Evolutionary conservation across 2,113 vertebrate species (phyloP).

Genomic region (Malurus elegans): DNA sequence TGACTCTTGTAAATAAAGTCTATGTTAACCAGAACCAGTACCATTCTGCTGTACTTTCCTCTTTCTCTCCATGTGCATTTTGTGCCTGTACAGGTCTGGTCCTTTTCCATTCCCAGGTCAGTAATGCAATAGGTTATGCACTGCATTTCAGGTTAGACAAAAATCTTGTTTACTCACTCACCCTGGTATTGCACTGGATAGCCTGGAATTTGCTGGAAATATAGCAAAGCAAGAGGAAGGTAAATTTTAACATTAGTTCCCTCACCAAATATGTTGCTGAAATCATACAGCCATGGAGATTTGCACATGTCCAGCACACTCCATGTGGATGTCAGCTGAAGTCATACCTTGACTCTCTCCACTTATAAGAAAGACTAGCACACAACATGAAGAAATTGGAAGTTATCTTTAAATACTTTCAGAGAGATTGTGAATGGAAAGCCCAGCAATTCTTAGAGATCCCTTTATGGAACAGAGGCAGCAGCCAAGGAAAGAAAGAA

Average conservation of each 20-base stretch:
- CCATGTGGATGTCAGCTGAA: neutral
- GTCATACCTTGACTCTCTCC: neutral
- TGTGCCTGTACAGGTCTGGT: neutral
- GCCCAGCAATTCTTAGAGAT: neutral
- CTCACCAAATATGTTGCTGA: neutral
- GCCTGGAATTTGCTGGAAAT: neutral
- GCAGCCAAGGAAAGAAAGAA: constrained; percentile 22
- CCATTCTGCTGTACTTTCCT: neutral
- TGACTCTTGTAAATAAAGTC: neutral
- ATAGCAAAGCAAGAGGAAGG: neutral
- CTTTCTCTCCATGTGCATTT: rapidly evolving
- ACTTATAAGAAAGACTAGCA: neutral
- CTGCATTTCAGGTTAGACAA: neutral
- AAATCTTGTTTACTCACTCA: neutral
- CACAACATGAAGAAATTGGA: neutral
- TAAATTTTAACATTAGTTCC: neutral
- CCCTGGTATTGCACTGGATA: neutral
- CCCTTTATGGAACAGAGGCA: neutral
- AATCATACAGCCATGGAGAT: neutral
- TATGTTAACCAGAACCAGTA: neutral
- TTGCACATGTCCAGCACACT: neutral
- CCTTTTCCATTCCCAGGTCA: neutral
- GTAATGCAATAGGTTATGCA: neutral
- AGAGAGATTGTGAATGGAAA: neutral
- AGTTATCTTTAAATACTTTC: neutral